These are phyloP conservation scores for Camponotus vicinus DNA, from an alignment of 1,140 invertebrate genomes.

Conservation along the genomic window DNA sequence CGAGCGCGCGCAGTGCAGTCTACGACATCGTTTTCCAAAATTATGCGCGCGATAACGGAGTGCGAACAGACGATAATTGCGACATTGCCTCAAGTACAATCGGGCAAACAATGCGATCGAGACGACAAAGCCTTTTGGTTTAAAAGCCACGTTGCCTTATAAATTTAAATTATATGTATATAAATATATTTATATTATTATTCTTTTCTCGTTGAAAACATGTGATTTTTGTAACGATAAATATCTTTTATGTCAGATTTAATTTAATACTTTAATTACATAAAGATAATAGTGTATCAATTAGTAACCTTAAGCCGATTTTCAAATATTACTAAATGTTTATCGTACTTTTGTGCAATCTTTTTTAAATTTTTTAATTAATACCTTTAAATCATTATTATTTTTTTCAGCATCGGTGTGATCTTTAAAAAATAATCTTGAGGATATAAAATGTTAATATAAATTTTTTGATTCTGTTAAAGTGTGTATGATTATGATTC, in stretches of 20 bases:
- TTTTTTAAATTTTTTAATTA: background rate
- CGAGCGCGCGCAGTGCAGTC: constrained; percentile 65
- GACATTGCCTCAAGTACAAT: constrained; percentile 19
- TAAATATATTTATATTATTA: too few relatives aligned
- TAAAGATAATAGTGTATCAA: background rate
- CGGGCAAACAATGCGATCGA: background rate
- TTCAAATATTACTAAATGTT: background rate
- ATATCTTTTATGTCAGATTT: constrained; percentile 12
- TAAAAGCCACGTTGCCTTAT: constrained; percentile 38
- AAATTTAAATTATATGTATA: constrained; percentile 42
- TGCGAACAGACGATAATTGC: constrained; percentile 63
- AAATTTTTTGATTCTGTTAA: background rate
- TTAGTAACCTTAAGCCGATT: background rate
- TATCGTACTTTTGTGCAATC: background rate
- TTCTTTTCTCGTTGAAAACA: background rate
- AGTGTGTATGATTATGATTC: background rate
- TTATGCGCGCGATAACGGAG: constrained; percentile 72
- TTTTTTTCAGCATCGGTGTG: background rate
- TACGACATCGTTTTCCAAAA: constrained; percentile 64
- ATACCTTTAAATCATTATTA: constrained; percentile 1
- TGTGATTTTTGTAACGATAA: background rate
- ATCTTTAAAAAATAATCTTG: background rate
- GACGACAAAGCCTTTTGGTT: background rate
- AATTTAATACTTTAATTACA: background rate
- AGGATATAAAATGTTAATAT: background rate